A percentile compares a stretch with the other conserved stretches of the same genome.
These are phyloP conservation scores for Boloria euphrosyne DNA, from an alignment of 2,888 invertebrate species.

Conservation along the genomic window DNA sequence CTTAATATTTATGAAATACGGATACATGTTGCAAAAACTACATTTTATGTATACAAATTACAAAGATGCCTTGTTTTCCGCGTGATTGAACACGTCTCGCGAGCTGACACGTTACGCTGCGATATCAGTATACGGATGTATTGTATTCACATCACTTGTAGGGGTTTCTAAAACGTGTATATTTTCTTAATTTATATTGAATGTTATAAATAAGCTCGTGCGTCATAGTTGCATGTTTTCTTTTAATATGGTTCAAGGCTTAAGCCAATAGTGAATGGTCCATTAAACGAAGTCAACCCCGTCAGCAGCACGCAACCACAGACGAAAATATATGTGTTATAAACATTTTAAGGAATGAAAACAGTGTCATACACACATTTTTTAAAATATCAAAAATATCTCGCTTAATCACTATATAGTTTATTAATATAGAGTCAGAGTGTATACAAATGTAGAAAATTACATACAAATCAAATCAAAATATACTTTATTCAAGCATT, in stretches of 20 bases:
- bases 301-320: too few species aligned
- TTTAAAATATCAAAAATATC: too few species aligned
- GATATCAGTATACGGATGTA: neutral
- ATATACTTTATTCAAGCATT: too few species aligned
- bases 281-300: too few species aligned
- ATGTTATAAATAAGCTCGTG: neutral
- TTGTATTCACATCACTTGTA: conserved; percentile 6
- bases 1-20: neutral
- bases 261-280: too few species aligned
- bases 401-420: too few species aligned
- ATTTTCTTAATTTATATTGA: neutral
- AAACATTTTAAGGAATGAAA: too few species aligned
- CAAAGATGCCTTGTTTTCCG: neutral
- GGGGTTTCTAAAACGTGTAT: neutral
- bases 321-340: too few species aligned
- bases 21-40: neutral
- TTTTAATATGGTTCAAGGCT: neutral
- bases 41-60: neutral
- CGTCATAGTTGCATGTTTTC: neutral
- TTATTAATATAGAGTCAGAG: too few species aligned
- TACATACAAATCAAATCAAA: too few species aligned
- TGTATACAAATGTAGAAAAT: too few species aligned
- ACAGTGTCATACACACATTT: too few species aligned
- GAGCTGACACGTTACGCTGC: conserved; percentile 7
- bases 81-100: neutral